Percentiles rank a stretch among this genome's conserved stretches.
phyloP scores from a whole-genome alignment of 2,888 invertebrate species.

The Amblyjoppa fuscipennis region DNA sequence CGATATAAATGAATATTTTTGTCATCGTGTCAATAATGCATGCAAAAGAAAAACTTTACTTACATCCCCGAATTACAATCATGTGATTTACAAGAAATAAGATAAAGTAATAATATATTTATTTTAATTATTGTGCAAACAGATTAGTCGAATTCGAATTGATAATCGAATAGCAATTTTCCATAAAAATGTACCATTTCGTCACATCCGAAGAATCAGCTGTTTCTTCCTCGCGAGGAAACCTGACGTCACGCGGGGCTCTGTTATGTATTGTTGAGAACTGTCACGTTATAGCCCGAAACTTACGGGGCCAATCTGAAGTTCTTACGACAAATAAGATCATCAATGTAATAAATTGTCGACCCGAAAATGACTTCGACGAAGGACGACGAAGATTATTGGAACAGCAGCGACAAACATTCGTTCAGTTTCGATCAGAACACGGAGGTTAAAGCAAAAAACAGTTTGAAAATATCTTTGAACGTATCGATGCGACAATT shows the following conservation, averaged over 20 bases:
- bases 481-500: slow-evolving; percentile 9
- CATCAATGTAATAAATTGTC: slow-evolving; percentile 4
- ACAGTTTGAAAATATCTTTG: not conserved
- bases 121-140: no score
- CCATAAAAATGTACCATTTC: no score
- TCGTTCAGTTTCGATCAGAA: slow-evolving; percentile 92
- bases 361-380: slow-evolving; percentile 73
- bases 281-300: not conserved
- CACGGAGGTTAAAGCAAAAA: slow-evolving; percentile 87
- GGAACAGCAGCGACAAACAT: slow-evolving; percentile 91
- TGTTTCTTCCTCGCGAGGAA: slow-evolving; percentile 2
- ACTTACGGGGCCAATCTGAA: not conserved
- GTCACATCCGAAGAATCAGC: slow-evolving; percentile 7
- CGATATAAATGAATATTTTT: no score
- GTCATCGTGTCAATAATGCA: no score
- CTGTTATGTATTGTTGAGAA: slow-evolving; percentile 16
- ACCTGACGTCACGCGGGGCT: slow-evolving; percentile 12
- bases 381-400: slow-evolving; percentile 90
- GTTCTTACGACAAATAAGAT: slow-evolving; percentile 13
- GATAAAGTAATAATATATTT: no score
- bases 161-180: no score
- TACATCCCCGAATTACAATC: no score
- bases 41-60: no score
- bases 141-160: no score
- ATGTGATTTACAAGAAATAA: no score